Evolutionary conservation across 1,140 invertebrate genomes (phyloP), one percentile per base, ranked within the genome.

Genomic region (Druon quercuslanigerum): DNA sequence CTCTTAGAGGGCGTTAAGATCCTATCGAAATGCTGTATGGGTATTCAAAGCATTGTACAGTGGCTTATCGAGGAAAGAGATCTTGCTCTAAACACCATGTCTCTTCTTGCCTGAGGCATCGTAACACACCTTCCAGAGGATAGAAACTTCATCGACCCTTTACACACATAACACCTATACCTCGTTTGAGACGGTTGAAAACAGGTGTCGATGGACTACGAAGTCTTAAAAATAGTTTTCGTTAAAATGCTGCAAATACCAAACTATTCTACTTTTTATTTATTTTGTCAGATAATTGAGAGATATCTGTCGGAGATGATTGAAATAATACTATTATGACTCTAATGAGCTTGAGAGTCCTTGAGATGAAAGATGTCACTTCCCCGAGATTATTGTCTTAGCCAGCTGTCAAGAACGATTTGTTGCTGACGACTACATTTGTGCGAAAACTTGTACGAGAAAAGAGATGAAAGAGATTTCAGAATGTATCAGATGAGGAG

Each of bases 1-100:
- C 83, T 87, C 83, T 83, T 78, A 82, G 83, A 84, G 82, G 76
- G 82, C 87, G 83, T 89, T 88, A 88, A 89, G 87, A 89, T 89
- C 72, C 71, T 88, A 89, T 89, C 87, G 76, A 79, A 76, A 85
- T 87, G 85, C 79, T 85, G 84, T 82, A 88, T 84, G 83, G 87
- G 80, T 83, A 89, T 84, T 89, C 84, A 83, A 86, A 83, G 85
- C 83, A 89, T 88, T 89, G 86, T 89, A 86, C 75, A 57, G 74
- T 17, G 51, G 80, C 83, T 86, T 89, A 89, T 89, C 88, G 80
- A 40, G 57, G 76, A 75, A 74, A 82, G 82, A 82, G 81, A 89
- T 89, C 88, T 86, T 80, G 74, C 86, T 85, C 83, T 85, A 85
- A 85, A 87, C 86, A 84, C 82, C 78, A 79, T 83, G 74, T 86